phyloP scores from a whole-genome alignment of 2,888 invertebrate genomes.

The Tetranychus truncatus region DNA sequence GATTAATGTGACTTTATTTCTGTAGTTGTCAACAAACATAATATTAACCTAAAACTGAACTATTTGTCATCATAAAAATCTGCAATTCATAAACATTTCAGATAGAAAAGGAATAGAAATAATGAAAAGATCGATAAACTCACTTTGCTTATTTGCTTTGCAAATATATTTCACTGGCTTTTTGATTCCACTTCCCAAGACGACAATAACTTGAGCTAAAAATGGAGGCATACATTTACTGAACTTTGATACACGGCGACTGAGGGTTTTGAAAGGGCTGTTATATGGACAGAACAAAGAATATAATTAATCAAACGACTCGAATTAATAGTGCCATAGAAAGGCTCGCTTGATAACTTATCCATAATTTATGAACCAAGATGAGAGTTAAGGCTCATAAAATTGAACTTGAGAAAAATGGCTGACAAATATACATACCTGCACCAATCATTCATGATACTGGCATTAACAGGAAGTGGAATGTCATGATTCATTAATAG shows the following conservation, averaged over 20 bases:
- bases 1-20: no score
- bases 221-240: constrained; percentile 7
- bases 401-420: not conserved
- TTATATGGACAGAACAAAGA: not conserved
- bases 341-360: no score
- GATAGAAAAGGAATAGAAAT: not conserved
- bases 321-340: not conserved
- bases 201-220: constrained; percentile 3
- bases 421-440: not conserved
- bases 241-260: constrained; percentile 5
- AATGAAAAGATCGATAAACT: not conserved
- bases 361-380: not conserved
- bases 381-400: not conserved
- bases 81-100: not conserved
- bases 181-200: constrained; percentile 8
- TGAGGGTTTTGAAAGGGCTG: constrained; percentile 4
- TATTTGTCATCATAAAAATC: no score
- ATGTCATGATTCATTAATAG: constrained; percentile 4
- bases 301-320: not conserved
- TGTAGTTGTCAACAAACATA: no score
- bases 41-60: no score
- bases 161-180: constrained; percentile 10
- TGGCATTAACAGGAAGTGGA: not conserved
- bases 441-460: not conserved
- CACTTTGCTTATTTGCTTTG: constrained; percentile 3